Evolutionary conservation across 2,888 invertebrate genomes (phyloP).

Genomic region (Dasypogon diadema): DNA sequence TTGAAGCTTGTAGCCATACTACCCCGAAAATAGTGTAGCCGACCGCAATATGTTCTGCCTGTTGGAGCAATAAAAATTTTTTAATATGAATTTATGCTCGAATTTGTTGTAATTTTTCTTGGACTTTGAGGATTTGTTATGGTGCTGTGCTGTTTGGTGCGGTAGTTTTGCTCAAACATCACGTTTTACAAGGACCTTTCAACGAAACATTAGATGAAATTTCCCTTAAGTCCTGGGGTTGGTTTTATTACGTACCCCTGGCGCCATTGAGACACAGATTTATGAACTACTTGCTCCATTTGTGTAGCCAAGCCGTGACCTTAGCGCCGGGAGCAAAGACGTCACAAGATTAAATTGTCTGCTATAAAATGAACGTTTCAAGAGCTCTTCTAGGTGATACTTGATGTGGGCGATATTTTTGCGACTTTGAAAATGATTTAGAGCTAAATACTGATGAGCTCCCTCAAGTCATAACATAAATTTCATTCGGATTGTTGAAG

Average conservation of each 20-base stretch:
- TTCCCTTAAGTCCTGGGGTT: conserved; percentile 1
- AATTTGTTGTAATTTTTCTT: conserved; percentile 50
- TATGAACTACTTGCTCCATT: conserved; percentile 44
- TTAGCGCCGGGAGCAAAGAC: conserved; percentile 1
- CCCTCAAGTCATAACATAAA: too few relatives aligned
- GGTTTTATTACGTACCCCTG: conserved; percentile 41
- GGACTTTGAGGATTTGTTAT: conserved; percentile 1
- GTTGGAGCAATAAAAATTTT: conserved; percentile 23
- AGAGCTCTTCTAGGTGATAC: conserved; percentile 23
- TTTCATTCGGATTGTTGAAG: too few relatives aligned
- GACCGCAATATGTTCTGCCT: conserved; percentile 43
- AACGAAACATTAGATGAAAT: conserved; percentile 32
- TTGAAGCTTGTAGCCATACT: background rate
- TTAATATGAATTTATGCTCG: conserved; percentile 44
- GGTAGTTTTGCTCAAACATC: conserved; percentile 30
- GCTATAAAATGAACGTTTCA: conserved; percentile 37
- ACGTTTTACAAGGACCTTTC: conserved; percentile 40
- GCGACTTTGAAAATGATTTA: conserved; percentile 20
- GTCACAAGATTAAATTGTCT: conserved; percentile 26
- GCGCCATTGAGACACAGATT: conserved; percentile 50
- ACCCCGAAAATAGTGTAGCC: conserved; percentile 11
- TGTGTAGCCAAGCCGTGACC: conserved; percentile 30
- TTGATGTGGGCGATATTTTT: conserved; percentile 24
- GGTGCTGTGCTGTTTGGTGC: conserved; percentile 3
- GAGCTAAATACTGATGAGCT: too few relatives aligned